Evolutionary conservation across 92 coral and sea anemone species (phyloP).

Genomic region (Hydrozoanthus gracilis): DNA sequence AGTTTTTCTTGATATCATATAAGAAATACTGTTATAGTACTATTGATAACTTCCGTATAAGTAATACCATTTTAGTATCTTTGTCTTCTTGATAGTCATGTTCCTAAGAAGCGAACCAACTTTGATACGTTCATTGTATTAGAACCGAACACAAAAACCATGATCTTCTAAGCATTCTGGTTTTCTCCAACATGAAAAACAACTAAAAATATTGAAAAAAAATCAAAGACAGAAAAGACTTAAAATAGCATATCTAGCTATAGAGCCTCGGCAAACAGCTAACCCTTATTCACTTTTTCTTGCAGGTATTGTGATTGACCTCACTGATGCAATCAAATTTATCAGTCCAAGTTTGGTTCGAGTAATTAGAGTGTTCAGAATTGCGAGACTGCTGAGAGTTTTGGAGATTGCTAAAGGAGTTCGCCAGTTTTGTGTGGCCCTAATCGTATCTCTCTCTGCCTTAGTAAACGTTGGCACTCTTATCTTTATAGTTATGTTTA

Average conservation of each 20-base stretch:
- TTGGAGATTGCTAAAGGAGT: constrained; percentile 93
- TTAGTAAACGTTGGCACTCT: constrained; percentile 91
- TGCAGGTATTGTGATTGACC: constrained; percentile 74
- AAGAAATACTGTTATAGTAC: no score
- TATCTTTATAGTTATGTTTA: constrained; percentile 86
- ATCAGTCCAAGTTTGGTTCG: constrained; percentile 90
- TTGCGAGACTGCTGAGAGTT: constrained; percentile 86
- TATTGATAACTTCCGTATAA: no score
- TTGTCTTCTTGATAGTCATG: no score
- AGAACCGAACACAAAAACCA: no score
- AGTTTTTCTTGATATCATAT: no score
- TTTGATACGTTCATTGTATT: no score
- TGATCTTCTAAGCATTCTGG: no score
- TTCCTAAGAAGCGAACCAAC: no score
- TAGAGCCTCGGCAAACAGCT: no score
- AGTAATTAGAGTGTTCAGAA: constrained; percentile 88
- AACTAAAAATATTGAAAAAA: background rate
- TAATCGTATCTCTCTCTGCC: constrained; percentile 92
- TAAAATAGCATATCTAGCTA: background rate
- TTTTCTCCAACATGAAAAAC: no score
- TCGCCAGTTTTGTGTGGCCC: constrained; percentile 86
- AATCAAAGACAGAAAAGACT: background rate
- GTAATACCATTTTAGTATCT: no score
- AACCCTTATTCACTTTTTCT: background rate
- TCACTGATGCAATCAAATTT: constrained; percentile 60